A percentile compares a stretch with the other conserved stretches of the same genome.
These are phyloP conservation scores for Saccopteryx bilineata DNA, from an alignment of 2,113 vertebrate genomes.

Conservation along the genomic window DNA sequence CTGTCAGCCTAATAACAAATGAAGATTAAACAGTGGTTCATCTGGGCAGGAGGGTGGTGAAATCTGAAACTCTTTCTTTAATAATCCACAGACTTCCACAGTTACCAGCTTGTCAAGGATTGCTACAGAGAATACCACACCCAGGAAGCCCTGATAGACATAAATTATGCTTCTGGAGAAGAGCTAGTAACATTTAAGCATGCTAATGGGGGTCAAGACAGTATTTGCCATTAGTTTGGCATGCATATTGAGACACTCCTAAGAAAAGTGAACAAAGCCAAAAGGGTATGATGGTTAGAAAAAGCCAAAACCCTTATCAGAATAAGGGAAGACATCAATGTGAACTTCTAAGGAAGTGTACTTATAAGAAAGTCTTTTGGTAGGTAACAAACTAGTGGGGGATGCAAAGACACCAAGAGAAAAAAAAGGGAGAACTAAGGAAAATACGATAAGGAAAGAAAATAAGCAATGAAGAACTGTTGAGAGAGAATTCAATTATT, in stretches of 20 bases:
- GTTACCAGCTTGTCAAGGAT: background rate
- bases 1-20: background rate
- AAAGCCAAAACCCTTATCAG: background rate
- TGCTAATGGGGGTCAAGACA: background rate
- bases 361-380: background rate
- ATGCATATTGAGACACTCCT: background rate
- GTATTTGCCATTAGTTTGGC: background rate
- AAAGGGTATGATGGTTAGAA: background rate
- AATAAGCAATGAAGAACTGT: background rate
- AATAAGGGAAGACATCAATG: background rate
- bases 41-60: background rate
- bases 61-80: slow-evolving; percentile 26
- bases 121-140: background rate
- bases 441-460: background rate
- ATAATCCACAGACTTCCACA: background rate
- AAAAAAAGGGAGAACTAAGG: background rate
- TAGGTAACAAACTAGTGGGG: background rate
- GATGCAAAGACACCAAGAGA: background rate
- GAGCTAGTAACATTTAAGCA: background rate
- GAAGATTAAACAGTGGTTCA: slow-evolving; percentile 41
- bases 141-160: background rate
- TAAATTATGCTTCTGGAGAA: background rate
- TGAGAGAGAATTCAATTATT: background rate
- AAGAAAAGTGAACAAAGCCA: background rate
- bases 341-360: background rate